A percentile compares a stretch with the other conserved stretches of the same genome.
Evolutionary conservation across 2,888 invertebrate species (phyloP).

Genomic region (Agrotis exclamationis): DNA sequence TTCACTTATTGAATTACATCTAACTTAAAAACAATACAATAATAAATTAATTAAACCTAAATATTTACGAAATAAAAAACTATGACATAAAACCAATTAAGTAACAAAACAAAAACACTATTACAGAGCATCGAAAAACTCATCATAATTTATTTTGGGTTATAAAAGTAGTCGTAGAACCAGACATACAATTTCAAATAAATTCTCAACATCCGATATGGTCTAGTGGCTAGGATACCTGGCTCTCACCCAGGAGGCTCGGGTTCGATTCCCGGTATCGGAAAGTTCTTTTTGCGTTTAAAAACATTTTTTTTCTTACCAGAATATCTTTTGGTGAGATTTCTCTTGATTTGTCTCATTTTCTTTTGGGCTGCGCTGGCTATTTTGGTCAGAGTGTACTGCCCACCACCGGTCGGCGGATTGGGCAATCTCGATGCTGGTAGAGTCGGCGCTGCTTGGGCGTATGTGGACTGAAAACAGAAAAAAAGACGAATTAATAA

Average conservation of each 20-base stretch:
- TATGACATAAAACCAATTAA: no score
- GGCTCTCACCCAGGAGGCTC: conserved; percentile 92
- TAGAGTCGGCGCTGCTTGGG: conserved; percentile 76
- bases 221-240: conserved; percentile 92
- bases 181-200: accelerated
- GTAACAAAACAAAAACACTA: no score
- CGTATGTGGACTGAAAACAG: conserved; percentile 68
- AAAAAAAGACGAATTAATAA: conserved; percentile 1
- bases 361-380: conserved; percentile 92
- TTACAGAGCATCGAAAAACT: no score
- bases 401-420: conserved; percentile 92
- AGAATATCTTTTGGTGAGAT: conserved; percentile 91
- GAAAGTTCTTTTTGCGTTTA: conserved; percentile 80
- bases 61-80: no score
- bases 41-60: no score
- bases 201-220: conserved; percentile 85
- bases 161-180: background rate
- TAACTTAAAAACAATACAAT: no score
- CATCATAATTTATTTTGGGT: no score
- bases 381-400: conserved; percentile 92
- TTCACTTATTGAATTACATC: no score
- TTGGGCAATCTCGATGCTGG: conserved; percentile 90
- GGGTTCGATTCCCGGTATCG: conserved; percentile 93
- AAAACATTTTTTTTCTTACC: conserved; percentile 71
- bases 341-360: conserved; percentile 93